Conservation (phyloP, 2,113 vertebrate species). For the Pithys albifrons region DNA sequence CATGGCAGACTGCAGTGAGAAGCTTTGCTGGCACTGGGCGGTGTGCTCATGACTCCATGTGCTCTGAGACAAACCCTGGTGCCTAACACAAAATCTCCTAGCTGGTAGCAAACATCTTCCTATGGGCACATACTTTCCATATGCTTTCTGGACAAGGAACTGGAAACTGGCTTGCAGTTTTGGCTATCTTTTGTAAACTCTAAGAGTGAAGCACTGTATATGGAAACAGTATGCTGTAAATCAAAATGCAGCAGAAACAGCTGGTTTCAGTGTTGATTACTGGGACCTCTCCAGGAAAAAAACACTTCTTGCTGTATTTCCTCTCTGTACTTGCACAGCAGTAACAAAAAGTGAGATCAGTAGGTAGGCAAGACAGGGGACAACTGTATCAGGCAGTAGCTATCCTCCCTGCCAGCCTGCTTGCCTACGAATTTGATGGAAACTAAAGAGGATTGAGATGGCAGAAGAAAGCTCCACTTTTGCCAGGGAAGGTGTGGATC, state of each 20-base stretch:
- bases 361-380: background rate
- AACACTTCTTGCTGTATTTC: background rate
- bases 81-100: background rate
- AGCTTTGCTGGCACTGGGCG: background rate
- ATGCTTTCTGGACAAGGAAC: background rate
- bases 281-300: background rate
- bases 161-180: background rate
- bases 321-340: background rate
- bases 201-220: background rate
- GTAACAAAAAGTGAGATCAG: background rate
- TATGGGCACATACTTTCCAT: background rate
- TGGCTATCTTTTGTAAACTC: background rate
- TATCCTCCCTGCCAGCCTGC: background rate
- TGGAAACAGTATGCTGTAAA: background rate
- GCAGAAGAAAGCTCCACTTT: background rate
- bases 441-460: background rate
- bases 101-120: background rate
- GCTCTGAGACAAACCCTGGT: background rate
- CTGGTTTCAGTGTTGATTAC: background rate
- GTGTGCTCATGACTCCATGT: accelerated
- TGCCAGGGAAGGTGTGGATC: background rate
- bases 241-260: background rate
- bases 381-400: accelerated
- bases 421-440: background rate
- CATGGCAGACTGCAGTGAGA: accelerated